Evolutionary conservation across 2,888 invertebrate species (phyloP).

Genomic region (Agrochola litura): DNA sequence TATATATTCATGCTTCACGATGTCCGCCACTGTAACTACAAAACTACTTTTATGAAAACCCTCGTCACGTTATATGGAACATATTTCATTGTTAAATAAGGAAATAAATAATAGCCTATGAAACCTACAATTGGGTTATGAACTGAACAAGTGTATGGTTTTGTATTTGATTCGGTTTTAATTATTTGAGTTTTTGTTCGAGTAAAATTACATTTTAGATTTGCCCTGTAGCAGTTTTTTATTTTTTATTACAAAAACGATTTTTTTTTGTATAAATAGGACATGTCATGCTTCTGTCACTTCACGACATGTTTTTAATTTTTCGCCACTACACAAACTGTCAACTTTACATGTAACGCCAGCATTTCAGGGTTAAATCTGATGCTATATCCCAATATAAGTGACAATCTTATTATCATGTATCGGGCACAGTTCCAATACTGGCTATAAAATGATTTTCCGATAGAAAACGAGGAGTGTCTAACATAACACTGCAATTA

Average conservation of each 20-base stretch:
- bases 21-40: conserved; percentile 27
- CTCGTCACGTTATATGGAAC: background rate
- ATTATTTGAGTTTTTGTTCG: background rate
- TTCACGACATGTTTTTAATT: conserved; percentile 27
- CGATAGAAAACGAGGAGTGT: conserved; percentile 22
- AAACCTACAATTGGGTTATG: background rate
- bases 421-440: conserved; percentile 46
- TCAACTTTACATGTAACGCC: conserved; percentile 7
- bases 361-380: conserved; percentile 16
- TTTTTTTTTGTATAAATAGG: conserved; percentile 2
- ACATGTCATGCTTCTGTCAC: conserved; percentile 14
- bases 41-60: conserved; percentile 19
- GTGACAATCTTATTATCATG: conserved; percentile 25
- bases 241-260: background rate
- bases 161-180: conserved; percentile 1
- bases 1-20: conserved; percentile 27
- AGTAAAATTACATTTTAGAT: background rate
- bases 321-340: conserved; percentile 8
- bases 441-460: conserved; percentile 37
- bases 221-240: background rate
- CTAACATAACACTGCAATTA: conserved; percentile 27
- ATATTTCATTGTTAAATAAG: conserved; percentile 8
- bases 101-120: background rate
- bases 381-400: conserved; percentile 14
- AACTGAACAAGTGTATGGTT: background rate